These are phyloP conservation scores for Tetrax tetrax DNA, from an alignment of 2,113 vertebrate species.

Conservation along the genomic window DNA sequence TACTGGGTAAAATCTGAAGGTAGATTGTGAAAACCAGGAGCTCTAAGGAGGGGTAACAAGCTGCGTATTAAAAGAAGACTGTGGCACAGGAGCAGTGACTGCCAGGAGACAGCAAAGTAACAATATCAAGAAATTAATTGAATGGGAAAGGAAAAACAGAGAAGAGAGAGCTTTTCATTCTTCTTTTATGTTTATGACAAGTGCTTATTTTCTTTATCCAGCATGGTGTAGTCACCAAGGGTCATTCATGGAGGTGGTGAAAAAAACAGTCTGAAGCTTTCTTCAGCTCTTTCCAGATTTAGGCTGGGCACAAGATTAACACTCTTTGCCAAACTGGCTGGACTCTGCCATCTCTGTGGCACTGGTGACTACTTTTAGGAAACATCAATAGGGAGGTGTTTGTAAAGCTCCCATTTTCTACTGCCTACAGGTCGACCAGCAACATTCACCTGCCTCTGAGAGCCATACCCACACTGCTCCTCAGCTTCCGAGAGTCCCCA, in stretches of 20 bases:
- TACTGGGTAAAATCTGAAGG: neutral
- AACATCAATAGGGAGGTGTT: accelerated
- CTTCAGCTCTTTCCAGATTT: neutral
- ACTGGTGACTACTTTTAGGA: neutral
- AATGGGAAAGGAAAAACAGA: neutral
- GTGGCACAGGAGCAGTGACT: neutral
- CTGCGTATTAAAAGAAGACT: neutral
- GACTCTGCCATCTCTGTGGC: neutral
- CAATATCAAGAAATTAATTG: neutral
- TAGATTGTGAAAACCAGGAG: neutral
- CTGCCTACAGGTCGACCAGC: neutral
- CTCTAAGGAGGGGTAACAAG: neutral
- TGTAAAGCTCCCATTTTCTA: neutral
- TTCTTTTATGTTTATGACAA: neutral
- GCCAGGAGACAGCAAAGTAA: neutral
- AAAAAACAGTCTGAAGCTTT: neutral
- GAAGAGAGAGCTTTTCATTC: neutral
- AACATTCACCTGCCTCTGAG: neutral
- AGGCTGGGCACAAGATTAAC: neutral
- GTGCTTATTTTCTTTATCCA: neutral
- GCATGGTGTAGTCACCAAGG: neutral
- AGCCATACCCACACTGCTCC: neutral
- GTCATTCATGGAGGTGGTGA: neutral
- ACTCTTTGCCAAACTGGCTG: neutral
- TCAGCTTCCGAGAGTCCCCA: neutral